Base-by-base conservation (phyloP, 2,113 vertebrate genomes). In the Rhinopithecus roxellana region DNA sequence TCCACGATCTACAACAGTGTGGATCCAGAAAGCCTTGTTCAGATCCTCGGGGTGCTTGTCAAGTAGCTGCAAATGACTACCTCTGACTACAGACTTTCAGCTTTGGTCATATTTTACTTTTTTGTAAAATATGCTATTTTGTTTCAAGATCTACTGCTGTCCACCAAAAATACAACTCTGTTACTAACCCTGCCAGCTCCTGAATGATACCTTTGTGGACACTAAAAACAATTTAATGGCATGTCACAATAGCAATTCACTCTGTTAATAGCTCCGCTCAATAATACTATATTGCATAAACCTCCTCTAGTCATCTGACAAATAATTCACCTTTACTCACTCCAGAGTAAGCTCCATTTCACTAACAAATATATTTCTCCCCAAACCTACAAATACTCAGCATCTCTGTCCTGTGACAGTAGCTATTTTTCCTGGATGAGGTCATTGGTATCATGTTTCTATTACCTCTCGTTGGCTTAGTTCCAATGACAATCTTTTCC, bases 211-310 rank as follows among this genome's bases (percentile, higher is more conserved):
- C 98, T 99, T 98, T 98, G 99, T 99, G 99, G 98, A 99, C 98
- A 99, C 98, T 99, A 99, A 99, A 99, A 99, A 99, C 99, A 99
- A 99, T 99, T 99, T 99, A 99, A 99, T 99, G 98, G 98, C 98
- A 98, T 99, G 99, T 99, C 99, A 99, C 98, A 98, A 98, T 98
- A 99, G 99, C 98, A 98, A 99, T 99, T 99, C 99, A 98, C 98
- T 99, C 98, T 99, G 98, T 99, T 99, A 99, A 99, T 99, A 99
- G 99, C 98, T 97, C 97, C 0, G 98, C 98, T 99, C 99, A 99
- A 98, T 99, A 99, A 99, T 98, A 98, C 98, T 98, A 97, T 98
- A 98, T 98, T 99, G 99, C 98, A 99, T 98, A 99, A 99, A 98
- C 98, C 98, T 99, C 98, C 98, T 98, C 98, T 98, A 98, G 98